phyloP scores from a whole-genome alignment of 1,140 invertebrate species.

The Mizuhopecten yessoensis region DNA sequence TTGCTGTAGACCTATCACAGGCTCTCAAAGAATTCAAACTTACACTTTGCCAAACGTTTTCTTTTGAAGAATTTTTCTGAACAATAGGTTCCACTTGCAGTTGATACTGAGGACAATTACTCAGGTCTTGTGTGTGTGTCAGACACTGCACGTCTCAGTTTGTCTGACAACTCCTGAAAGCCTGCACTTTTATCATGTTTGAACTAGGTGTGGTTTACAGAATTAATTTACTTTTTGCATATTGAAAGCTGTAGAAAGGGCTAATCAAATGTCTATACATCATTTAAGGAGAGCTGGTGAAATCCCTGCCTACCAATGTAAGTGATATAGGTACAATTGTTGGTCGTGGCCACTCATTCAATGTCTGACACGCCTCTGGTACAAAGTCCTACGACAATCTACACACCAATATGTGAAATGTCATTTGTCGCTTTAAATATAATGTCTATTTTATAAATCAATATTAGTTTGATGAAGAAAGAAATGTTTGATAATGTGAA shows the following conservation, averaged over 20 bases:
- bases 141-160: background rate
- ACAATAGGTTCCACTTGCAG: background rate
- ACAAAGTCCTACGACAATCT: background rate
- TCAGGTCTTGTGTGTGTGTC: background rate
- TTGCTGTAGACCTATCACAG: background rate
- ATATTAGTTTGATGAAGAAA: background rate
- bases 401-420: background rate
- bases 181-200: constrained; percentile 38
- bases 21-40: background rate
- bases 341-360: background rate
- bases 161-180: constrained; percentile 13
- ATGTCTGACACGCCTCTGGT: background rate
- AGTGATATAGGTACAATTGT: constrained; percentile 1
- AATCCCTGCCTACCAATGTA: background rate
- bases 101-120: background rate
- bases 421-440: background rate
- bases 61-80: background rate
- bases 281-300: background rate
- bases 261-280: constrained; percentile 11
- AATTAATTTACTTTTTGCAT: constrained; percentile 36
- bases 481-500: background rate
- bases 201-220: constrained; percentile 37
- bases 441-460: background rate
- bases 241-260: constrained; percentile 26
- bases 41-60: constrained; percentile 7